Base-by-base conservation (phyloP, 2,797 vertebrate species). In the Luscinia megarhynchos region DNA sequence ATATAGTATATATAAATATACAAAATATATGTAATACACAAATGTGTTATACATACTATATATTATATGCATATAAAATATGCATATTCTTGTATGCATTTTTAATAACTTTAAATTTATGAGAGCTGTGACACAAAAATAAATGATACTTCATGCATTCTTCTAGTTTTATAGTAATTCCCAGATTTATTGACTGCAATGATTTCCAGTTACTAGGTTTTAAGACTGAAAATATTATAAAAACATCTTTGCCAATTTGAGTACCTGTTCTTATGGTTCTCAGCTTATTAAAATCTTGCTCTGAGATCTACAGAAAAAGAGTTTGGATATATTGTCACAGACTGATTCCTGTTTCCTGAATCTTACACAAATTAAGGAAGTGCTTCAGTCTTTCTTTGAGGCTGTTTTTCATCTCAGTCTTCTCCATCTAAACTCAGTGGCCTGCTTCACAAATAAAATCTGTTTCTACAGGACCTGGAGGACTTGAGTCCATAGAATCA, bases 401-500 rank as follows among this genome's bases (percentile, higher is more conserved):
- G 62, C 27, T 82, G 27, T 38, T 83, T 59, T 68, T 53, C 8
- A 7, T 63, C 48, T 68, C n/a, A 53, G 9, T 29, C 11, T 68
- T 61, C 23, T 46, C 40, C 11, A 34, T 61, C 76, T 76, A 68
- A 76, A 61, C 11, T n/a, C 72, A 61, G 29, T 76, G 40, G 13
- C n/a, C 29, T 76, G 40, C 29, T 76, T 76, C 55, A 76, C 24
- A 46, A 54, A 38, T 46, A 61, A 61, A 85, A 76, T 46, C 7
- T 7, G n/a, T 61, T 76, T 77, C 23, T 68, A 30, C 21, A 26
- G 63, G 40, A 27, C 16, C 15, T 40, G 63, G 63, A 46, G n/a
- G 20, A 46, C 19, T 61, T 0, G 0, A 61, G 46, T 45, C 0
- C 0, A 43, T 5, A 51, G 36, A 58, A 34, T 64, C 9, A 34